Conservation (phyloP, 1,140 invertebrate genomes). For the Centruroides sculpturatus region DNA sequence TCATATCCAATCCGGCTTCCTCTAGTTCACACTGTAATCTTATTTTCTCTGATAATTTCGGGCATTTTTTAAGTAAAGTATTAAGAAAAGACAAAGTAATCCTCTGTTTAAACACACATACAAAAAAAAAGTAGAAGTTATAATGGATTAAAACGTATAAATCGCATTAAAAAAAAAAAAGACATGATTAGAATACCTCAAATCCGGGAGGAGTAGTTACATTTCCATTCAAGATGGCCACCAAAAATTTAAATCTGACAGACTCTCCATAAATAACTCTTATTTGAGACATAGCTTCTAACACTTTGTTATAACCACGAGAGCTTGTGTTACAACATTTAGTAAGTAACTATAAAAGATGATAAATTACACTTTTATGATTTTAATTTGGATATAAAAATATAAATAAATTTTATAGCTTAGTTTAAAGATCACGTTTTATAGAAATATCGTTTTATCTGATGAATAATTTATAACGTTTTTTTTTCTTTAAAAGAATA, state of each 20-base stretch:
- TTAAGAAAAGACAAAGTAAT: constrained; percentile 73
- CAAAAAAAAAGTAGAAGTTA: background rate
- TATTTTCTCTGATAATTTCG: constrained; percentile 54
- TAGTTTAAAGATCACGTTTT: background rate
- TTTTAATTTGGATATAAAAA: background rate
- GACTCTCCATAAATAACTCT: constrained; percentile 78
- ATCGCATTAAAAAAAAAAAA: too few species aligned
- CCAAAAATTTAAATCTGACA: constrained; percentile 73
- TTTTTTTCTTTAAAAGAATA: too few species aligned
- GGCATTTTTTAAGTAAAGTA: constrained; percentile 56
- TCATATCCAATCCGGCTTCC: constrained; percentile 62
- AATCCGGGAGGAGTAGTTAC: constrained; percentile 38
- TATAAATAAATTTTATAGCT: background rate
- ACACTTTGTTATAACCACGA: constrained; percentile 58
- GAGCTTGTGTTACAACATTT: constrained; percentile 21
- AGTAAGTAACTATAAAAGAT: constrained; percentile 27
- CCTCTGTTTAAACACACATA: constrained; percentile 38
- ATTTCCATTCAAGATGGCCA: constrained; percentile 65
- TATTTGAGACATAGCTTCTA: constrained; percentile 77
- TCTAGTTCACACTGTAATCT: constrained; percentile 80
- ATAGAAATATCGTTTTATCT: background rate
- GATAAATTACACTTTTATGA: background rate
- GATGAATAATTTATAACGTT: background rate
- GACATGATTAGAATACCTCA: constrained; percentile 9
- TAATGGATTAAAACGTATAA: too few species aligned